Base-by-base conservation (phyloP, 2,888 invertebrate genomes). In the Apomyelois bistriatella region DNA sequence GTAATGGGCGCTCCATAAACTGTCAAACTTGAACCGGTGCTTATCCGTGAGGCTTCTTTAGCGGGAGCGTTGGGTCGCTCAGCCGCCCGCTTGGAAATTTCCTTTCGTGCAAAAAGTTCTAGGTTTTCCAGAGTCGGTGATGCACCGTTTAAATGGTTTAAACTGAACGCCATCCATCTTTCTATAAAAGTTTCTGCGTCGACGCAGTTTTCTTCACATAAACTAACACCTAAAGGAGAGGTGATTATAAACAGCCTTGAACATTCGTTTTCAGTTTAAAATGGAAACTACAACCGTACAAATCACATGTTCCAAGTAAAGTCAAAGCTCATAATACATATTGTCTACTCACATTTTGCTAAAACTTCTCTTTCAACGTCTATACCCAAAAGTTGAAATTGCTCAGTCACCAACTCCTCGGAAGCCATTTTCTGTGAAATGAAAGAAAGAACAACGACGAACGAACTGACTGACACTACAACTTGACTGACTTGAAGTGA, bases 91-190 rank as follows among this genome's bases (percentile, higher is more conserved):
- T 92, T 92, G 65, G 85, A 83, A 70, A 93, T 91, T 79, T 93
- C 93, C 85, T 93, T 94, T 65, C 93, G 91, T 66, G 93, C 94
- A 76, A 95, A 91, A 68, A 91, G 82, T 56, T 90, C 85, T 48
- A 96, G 85, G 69, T 90, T 82, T 13, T 92, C 92, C 30, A 92
- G 58, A 49, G 91, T 92, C 17, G 95, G 94, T 32, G 92, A 85
- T 0, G 91, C 91, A 35, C 93, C 93, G 62, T 91, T 90, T 59
- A 93, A 80, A 71, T 93, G 84, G 32, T 94, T 93, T 53, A 94
- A 85, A 65, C 93, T 93, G 76, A 93, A 96, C 15, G 96, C 95
- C 85, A 94, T 92, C 96, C 96, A 96, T 87, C 93, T 92, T 73
- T 95, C 94, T 50, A 93, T 94, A 64, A 96, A 93, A 67, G 93